A percentile compares a stretch with the other conserved stretches of the same genome.
These are phyloP conservation scores for Piprites chloris DNA, from an alignment of 2,113 vertebrate species.

Conservation along the genomic window DNA sequence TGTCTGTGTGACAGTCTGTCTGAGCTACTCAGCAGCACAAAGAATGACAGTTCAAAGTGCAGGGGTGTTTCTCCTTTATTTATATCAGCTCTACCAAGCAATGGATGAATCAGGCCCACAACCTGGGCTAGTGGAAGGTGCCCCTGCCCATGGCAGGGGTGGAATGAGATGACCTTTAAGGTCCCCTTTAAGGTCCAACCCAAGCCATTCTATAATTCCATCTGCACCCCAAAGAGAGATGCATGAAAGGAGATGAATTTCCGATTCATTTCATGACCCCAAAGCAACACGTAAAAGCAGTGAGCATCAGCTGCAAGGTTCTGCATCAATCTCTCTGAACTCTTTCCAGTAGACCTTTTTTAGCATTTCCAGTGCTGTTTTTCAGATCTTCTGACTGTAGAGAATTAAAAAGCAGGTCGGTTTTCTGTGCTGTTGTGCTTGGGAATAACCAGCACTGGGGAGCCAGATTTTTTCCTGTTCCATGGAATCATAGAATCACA, in stretches of 20 bases:
- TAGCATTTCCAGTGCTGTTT: background rate
- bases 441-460: background rate
- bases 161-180: background rate
- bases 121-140: background rate
- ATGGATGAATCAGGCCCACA: background rate
- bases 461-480: background rate
- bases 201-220: background rate
- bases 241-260: background rate
- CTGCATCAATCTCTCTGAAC: background rate
- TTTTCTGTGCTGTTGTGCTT: background rate
- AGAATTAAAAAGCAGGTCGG: background rate
- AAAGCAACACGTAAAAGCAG: background rate
- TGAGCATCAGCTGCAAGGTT: background rate
- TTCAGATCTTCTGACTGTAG: background rate
- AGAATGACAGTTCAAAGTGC: background rate
- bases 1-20: background rate
- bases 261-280: background rate
- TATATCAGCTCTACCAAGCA: background rate
- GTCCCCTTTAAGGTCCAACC: background rate
- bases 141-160: background rate
- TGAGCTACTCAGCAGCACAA: background rate
- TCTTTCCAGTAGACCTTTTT: background rate
- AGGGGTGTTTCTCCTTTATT: background rate
- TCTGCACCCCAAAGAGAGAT: background rate
- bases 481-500: background rate